Evolutionary conservation across 1,140 invertebrate species (phyloP).

Genomic region (Drosophila bocki): DNA sequence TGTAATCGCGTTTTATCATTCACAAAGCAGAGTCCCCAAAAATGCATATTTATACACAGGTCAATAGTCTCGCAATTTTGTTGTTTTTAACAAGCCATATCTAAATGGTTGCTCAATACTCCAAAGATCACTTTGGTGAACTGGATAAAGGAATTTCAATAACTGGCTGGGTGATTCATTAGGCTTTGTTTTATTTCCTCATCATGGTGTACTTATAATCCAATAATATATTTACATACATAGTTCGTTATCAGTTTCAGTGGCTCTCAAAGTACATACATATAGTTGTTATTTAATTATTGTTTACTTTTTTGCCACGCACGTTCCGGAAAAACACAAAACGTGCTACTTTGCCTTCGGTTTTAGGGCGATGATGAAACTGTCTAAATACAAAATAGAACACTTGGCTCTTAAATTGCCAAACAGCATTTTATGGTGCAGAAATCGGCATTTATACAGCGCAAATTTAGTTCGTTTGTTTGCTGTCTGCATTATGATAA

Average conservation of each 20-base stretch:
- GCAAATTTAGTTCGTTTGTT: constrained; percentile 16
- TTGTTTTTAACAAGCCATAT: constrained; percentile 12
- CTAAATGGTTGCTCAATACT: constrained; percentile 14
- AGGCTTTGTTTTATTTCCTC: constrained; percentile 20
- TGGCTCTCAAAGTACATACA: constrained; percentile 7
- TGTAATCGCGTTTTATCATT: constrained; percentile 32
- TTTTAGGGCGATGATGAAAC: constrained; percentile 1
- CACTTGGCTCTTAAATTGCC: background rate
- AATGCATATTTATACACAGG: constrained; percentile 15
- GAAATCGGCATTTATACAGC: background rate
- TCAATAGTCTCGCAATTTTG: constrained; percentile 26
- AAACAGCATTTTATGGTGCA: constrained; percentile 9
- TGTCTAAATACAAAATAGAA: constrained; percentile 7
- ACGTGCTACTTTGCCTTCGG: constrained; percentile 8
- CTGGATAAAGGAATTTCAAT: constrained; percentile 19
- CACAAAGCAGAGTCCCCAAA: constrained; percentile 14
- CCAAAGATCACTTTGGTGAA: constrained; percentile 4
- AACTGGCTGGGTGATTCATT: constrained; percentile 20
- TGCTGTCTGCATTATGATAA: constrained; percentile 29
- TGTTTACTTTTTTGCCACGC: constrained; percentile 12
- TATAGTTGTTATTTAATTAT: constrained; percentile 16
- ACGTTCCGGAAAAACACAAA: constrained; percentile 20
- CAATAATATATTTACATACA: background rate
- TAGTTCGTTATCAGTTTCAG: constrained; percentile 23
- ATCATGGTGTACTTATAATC: constrained; percentile 6